Percentiles rank a stretch among this genome's conserved stretches.
phyloP scores from a whole-genome alignment of 2,113 vertebrate genomes.

The Alouatta palliata region DNA sequence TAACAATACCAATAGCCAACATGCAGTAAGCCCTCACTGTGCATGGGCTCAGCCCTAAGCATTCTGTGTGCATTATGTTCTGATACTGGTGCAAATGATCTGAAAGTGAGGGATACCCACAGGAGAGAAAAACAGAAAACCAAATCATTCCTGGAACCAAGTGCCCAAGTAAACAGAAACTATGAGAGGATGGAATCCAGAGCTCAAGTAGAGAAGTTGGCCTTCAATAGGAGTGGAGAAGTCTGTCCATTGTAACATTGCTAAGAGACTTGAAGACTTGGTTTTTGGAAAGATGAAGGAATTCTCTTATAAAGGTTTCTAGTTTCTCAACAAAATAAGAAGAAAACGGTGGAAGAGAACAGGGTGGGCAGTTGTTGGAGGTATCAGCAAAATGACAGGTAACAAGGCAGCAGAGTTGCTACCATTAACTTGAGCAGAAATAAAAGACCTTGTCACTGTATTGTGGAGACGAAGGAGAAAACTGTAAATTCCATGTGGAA shows the following conservation, averaged over 20 bases:
- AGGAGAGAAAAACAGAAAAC: background rate
- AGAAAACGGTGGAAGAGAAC: background rate
- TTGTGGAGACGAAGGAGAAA: background rate
- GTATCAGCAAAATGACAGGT: background rate
- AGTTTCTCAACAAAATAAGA: background rate
- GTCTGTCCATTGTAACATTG: background rate
- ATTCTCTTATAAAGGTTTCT: background rate
- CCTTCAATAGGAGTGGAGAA: background rate
- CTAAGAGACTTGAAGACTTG: background rate
- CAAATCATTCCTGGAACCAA: background rate
- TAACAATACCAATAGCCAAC: background rate
- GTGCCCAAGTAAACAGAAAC: background rate
- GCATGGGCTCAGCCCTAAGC: background rate
- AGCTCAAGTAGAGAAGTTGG: background rate
- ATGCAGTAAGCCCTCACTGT: background rate
- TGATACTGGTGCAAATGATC: background rate
- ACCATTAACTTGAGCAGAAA: background rate
- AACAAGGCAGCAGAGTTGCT: background rate
- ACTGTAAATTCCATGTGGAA: background rate
- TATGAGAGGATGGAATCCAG: background rate
- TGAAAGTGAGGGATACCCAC: background rate
- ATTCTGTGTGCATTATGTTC: background rate
- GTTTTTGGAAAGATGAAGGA: background rate
- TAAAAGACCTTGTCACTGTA: background rate
- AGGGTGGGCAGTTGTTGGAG: background rate